Conservation (phyloP, 2,888 invertebrate species). For the Epinotia demarniana region DNA sequence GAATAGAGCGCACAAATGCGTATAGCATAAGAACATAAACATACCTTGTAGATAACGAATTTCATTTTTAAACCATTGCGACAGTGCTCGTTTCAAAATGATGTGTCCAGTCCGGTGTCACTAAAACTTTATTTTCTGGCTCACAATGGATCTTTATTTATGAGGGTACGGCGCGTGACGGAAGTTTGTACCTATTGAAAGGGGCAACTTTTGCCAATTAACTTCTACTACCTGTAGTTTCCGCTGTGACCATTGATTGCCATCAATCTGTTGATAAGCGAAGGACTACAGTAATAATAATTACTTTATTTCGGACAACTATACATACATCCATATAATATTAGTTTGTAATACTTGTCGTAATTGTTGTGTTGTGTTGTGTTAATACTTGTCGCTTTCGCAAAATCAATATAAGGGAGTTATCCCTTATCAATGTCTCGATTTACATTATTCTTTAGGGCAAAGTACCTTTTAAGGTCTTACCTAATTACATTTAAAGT, state of each 20-base stretch:
- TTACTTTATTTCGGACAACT: no score
- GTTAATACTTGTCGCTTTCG: neutral
- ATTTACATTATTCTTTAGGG: neutral
- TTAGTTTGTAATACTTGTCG: no score
- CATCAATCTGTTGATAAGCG: slow-evolving; percentile 26
- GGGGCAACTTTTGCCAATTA: slow-evolving; percentile 52
- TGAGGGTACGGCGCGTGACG: slow-evolving; percentile 51
- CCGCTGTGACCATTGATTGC: slow-evolving; percentile 48
- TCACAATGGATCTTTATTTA: slow-evolving; percentile 48
- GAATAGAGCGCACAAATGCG: slow-evolving; percentile 36
- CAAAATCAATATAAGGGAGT: neutral
- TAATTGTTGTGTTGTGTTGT: no score
- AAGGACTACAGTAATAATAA: neutral
- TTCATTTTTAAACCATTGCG: slow-evolving; percentile 28
- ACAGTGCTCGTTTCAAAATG: slow-evolving; percentile 39
- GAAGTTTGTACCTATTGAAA: slow-evolving; percentile 53
- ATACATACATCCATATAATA: no score
- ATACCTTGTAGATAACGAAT: slow-evolving; percentile 37
- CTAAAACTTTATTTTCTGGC: slow-evolving; percentile 46
- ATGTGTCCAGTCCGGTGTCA: slow-evolving; percentile 40
- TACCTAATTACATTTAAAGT: no score
- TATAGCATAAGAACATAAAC: slow-evolving; percentile 35
- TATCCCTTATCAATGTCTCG: neutral
- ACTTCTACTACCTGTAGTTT: slow-evolving; percentile 50
- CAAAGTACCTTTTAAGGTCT: neutral